Evolutionary conservation across 1,140 invertebrate genomes (phyloP).

Genomic region (Orchesella cincta): DNA sequence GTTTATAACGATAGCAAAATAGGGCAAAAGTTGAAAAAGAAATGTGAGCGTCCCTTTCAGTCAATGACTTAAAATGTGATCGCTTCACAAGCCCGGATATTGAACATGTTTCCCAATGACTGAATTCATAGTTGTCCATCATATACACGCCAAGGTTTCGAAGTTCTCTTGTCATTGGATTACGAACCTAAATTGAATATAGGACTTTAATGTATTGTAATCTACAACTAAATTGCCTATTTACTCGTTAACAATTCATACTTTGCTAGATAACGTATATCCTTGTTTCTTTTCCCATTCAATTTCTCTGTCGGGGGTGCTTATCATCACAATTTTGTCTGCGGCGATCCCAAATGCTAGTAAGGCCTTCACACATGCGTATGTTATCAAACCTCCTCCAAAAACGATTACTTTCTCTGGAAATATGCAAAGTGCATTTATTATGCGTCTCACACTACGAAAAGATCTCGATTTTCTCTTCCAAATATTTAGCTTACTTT

Average conservation of each 20-base stretch:
- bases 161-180: conserved; percentile 2
- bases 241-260: neutral
- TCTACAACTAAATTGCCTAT: neutral
- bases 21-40: conserved; percentile 42
- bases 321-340: conserved; percentile 40
- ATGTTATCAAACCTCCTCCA: conserved; percentile 64
- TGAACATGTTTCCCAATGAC: conserved; percentile 36
- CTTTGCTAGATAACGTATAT: conserved; percentile 31
- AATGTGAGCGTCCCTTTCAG: neutral
- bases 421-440: neutral
- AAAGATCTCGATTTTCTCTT: neutral
- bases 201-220: neutral
- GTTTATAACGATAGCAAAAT: conserved; percentile 32
- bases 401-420: conserved; percentile 62
- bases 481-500: conserved; percentile 24
- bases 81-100: conserved; percentile 23
- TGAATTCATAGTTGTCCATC: conserved; percentile 34
- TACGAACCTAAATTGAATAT: conserved; percentile 17
- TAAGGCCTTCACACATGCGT: conserved; percentile 63
- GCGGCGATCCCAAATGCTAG: conserved; percentile 60
- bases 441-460: neutral
- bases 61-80: conserved; percentile 30
- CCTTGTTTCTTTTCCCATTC: conserved; percentile 35
- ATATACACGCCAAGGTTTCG: conserved; percentile 19
- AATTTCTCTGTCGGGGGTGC: conserved; percentile 29